phyloP scores from a whole-genome alignment of 2,113 vertebrate species.

The Callionymus lyra region DNA sequence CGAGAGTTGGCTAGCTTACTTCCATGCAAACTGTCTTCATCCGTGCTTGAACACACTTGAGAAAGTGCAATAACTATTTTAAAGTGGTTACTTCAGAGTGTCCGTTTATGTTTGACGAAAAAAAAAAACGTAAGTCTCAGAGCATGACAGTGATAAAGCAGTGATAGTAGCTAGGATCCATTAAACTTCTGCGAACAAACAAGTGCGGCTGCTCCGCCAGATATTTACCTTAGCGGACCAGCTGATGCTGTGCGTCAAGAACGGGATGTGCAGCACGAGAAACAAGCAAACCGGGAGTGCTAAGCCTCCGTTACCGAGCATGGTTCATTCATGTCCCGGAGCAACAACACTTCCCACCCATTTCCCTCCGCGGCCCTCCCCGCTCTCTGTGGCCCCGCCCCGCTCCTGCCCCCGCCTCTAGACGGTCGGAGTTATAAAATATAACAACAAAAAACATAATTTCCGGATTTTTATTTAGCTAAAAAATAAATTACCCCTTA shows the following conservation, averaged over 20 bases:
- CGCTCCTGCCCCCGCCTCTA: conserved; percentile 15
- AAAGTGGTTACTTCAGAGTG: neutral
- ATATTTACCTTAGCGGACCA: conserved; percentile 41
- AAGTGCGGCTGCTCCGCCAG: conserved; percentile 3
- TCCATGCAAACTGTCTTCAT: too few relatives aligned
- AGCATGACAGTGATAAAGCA: too few relatives aligned
- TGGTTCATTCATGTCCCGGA: conserved; percentile 53
- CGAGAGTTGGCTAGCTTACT: too few relatives aligned
- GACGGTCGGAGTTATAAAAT: too few relatives aligned
- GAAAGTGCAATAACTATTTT: too few relatives aligned
- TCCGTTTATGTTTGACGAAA: too few relatives aligned
- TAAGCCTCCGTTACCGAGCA: conserved; percentile 49
- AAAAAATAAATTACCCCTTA: too few relatives aligned
- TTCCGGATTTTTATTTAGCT: too few relatives aligned
- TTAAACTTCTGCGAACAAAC: neutral
- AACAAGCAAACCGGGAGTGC: conserved; percentile 41
- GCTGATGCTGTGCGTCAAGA: conserved; percentile 18
- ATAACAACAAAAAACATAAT: too few relatives aligned
- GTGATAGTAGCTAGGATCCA: too few relatives aligned
- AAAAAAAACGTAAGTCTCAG: too few relatives aligned
- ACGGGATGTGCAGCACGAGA: conserved; percentile 36
- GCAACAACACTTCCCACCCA: conserved; percentile 21
- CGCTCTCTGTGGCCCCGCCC: conserved; percentile 4
- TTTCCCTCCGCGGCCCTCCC: conserved; percentile 20
- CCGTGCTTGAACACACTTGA: neutral